Conservation (phyloP, 2,797 vertebrate species). For the Gymnoscopelus braueri region DNA sequence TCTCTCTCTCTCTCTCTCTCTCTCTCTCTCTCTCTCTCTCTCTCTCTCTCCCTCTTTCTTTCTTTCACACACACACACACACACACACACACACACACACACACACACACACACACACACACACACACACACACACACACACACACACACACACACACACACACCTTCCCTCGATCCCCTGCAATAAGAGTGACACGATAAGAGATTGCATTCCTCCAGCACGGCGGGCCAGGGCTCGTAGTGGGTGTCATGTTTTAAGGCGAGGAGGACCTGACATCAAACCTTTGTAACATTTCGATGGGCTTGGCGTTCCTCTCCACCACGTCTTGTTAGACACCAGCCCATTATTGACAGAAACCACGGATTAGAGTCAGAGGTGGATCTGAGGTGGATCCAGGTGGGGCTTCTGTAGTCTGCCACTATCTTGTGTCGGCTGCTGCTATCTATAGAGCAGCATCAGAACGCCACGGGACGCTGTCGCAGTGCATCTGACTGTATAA, state of each 20-base stretch:
- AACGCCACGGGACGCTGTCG: conserved; percentile 66
- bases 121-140: too few relatives aligned
- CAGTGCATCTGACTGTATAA: conserved; percentile 54
- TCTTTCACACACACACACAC: background rate
- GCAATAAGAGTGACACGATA: conserved; percentile 73
- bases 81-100: conserved; percentile 4
- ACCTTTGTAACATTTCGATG: conserved; percentile 74
- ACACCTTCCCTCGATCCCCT: background rate
- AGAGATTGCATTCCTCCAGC: conserved; percentile 70
- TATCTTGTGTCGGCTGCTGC: conserved; percentile 61
- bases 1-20: background rate
- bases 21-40: background rate
- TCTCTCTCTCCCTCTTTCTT: background rate
- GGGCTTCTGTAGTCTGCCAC: conserved; percentile 52
- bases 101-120: too few relatives aligned
- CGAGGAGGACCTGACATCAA: conserved; percentile 66
- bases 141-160: background rate
- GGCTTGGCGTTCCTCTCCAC: conserved; percentile 59
- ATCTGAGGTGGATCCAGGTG: background rate
- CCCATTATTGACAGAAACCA: conserved; percentile 72
- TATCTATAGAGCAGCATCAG: conserved; percentile 47
- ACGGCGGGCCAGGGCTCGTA: conserved; percentile 57
- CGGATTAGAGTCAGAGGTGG: conserved; percentile 63
- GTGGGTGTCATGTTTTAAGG: conserved; percentile 68
- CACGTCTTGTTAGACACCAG: conserved; percentile 70